Percentiles rank a stretch among this genome's conserved stretches.
These are phyloP conservation scores for Porites divaricata DNA, from an alignment of 92 coral and sea anemone species.

Conservation along the genomic window DNA sequence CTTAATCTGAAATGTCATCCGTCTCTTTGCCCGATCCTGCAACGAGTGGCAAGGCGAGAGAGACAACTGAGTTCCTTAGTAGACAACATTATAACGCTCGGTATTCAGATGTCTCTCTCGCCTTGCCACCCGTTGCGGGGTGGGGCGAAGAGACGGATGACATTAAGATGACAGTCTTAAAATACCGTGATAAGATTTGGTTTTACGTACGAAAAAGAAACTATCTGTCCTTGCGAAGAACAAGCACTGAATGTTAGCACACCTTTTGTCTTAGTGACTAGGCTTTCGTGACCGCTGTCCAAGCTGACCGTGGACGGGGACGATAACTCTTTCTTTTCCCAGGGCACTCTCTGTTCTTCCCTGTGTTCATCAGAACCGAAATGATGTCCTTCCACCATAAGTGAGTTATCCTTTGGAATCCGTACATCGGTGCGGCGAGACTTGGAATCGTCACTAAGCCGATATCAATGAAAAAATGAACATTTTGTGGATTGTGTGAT, in stretches of 20 bases:
- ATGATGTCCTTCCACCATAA: slow-evolving; percentile 83
- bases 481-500: too few relatives aligned
- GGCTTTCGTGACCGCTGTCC: slow-evolving; percentile 39
- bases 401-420: slow-evolving; percentile 75
- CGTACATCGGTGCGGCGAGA: slow-evolving; percentile 68
- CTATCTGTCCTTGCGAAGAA: not conserved
- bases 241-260: not conserved
- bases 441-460: slow-evolving; percentile 70
- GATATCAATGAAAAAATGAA: not conserved
- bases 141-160: too few relatives aligned
- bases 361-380: slow-evolving; percentile 56
- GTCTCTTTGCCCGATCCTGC: too few relatives aligned
- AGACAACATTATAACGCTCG: too few relatives aligned
- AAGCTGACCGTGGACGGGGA: slow-evolving; percentile 48
- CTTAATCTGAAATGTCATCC: too few relatives aligned
- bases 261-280: slow-evolving; percentile 11
- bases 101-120: too few relatives aligned
- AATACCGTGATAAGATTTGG: not conserved
- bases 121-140: too few relatives aligned
- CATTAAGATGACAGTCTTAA: too few relatives aligned
- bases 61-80: too few relatives aligned
- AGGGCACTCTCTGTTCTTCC: slow-evolving; percentile 7
- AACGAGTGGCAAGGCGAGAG: too few relatives aligned
- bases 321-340: slow-evolving; percentile 38
- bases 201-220: not conserved